Evolutionary conservation across 2,797 vertebrate species (phyloP), one percentile per base, ranked within the genome.

Genomic region (Onychomys arenicola): DNA sequence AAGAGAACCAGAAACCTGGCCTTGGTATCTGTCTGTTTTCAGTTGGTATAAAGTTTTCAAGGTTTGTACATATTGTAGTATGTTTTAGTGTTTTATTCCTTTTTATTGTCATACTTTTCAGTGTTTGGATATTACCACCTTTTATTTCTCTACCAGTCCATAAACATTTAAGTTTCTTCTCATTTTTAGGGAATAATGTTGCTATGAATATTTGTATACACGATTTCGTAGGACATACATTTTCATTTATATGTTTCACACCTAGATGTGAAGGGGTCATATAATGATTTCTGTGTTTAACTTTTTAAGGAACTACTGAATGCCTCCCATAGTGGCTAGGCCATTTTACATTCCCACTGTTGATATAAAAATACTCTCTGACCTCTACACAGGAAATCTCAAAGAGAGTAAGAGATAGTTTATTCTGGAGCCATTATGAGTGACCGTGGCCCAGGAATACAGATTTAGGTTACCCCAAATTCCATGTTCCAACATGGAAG

Each of bases 271-370:
- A 75, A 92, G 61, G n/a, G 61, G 67, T 87, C 81, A 55, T 81
- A 49, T 14, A 69, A 34, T 87, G 46, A 91, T 61, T 81, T 90
- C 25, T 76, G 32, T 71, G 19, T 80, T 81, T 80, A 89, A 46
- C 40, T 81, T 94, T 89, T 86, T 89, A 52, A 87, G 77, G 21
- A 83, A 65, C 57, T 97, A 4, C 32, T 32, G 46, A 21, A 75
- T 82, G 1, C 78, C 65, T 93, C 71, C n/a, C 40, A 9, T 92
- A 77, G 55, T 5, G 1, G 2, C 32, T 52, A 43, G 17, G 65
- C 40, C 37, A 46, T 34, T 83, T 43, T 46, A 46, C 8, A 65
- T 46, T 43, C 5, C 37, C 17, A 78, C 17, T 52, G 9, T 78
- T 32, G 34, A 78, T 52, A 46, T 52, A 34, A 52, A 78, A 80